Conservation (phyloP, 2,113 vertebrate species). For the Bostrychus sinensis region DNA sequence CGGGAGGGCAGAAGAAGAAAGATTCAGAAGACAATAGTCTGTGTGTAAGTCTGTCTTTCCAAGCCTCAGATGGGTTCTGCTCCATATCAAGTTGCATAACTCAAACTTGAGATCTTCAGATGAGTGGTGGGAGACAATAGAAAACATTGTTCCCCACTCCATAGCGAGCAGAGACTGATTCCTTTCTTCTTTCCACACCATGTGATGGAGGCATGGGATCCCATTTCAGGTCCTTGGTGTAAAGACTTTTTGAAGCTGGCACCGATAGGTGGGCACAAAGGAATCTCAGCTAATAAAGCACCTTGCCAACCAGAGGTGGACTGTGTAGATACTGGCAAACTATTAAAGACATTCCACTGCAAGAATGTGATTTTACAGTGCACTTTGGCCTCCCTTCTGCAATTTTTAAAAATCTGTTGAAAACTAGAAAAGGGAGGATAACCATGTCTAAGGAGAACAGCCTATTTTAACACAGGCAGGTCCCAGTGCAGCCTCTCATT, state of each 20-base stretch:
- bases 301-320: conserved; percentile 39
- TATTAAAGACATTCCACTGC: conserved; percentile 63
- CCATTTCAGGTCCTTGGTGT: conserved; percentile 13
- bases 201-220: conserved; percentile 12
- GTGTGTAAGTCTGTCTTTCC: conserved; percentile 41
- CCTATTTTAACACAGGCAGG: conserved; percentile 48
- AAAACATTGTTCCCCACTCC: conserved; percentile 63
- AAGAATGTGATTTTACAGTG: conserved; percentile 35
- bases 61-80: conserved; percentile 41
- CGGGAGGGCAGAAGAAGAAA: conserved; percentile 21
- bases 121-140: conserved; percentile 44
- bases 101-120: conserved; percentile 40
- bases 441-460: conserved; percentile 37
- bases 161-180: conserved; percentile 31
- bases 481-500: conserved; percentile 53
- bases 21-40: conserved; percentile 56
- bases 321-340: conserved; percentile 43
- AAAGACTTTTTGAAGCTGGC: conserved; percentile 34
- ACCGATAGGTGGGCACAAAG: conserved; percentile 48
- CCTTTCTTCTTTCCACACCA: conserved; percentile 33
- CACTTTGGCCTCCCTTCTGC: conserved; percentile 17
- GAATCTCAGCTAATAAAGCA: conserved; percentile 61
- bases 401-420: conserved; percentile 39
- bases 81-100: conserved; percentile 59
- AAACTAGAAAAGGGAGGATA: conserved; percentile 38